Percentiles rank a stretch among this genome's conserved stretches.
phyloP scores from a whole-genome alignment of 2,113 vertebrate genomes.

The Pithys albifrons region DNA sequence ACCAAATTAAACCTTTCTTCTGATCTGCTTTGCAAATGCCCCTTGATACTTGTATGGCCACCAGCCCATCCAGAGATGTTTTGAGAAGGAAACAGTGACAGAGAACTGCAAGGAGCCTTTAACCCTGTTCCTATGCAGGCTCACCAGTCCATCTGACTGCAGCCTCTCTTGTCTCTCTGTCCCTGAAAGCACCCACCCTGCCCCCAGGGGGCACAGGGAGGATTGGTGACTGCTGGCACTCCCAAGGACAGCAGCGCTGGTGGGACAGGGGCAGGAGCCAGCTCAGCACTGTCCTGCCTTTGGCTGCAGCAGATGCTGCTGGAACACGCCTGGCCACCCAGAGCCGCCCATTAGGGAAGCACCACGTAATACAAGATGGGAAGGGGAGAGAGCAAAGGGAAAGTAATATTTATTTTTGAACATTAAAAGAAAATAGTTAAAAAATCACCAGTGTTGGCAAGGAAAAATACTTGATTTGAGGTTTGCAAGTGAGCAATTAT shows the following conservation, averaged over 20 bases:
- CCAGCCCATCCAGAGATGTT: not conserved
- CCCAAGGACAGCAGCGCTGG: not conserved
- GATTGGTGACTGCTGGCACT: not conserved
- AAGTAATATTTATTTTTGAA: not conserved
- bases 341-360: not conserved
- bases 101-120: not conserved
- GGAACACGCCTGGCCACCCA: fast-evolving
- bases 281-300: not conserved
- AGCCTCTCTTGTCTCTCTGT: not conserved
- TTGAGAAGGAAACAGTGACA: not conserved
- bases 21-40: not conserved
- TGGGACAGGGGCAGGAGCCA: not conserved
- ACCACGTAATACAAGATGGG: not conserved
- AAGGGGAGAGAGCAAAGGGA: not conserved
- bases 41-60: not conserved
- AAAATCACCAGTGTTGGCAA: not conserved
- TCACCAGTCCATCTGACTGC: fast-evolving
- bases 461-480: not conserved
- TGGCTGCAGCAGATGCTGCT: not conserved
- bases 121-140: not conserved
- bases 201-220: not conserved
- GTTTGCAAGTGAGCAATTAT: not conserved
- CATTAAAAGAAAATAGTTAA: not conserved
- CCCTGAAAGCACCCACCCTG: not conserved
- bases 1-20: not conserved